Percentiles rank a stretch among this genome's conserved stretches.
phyloP scores from a whole-genome alignment of 1,140 invertebrate species.

The Bradysia coprophila region DNA sequence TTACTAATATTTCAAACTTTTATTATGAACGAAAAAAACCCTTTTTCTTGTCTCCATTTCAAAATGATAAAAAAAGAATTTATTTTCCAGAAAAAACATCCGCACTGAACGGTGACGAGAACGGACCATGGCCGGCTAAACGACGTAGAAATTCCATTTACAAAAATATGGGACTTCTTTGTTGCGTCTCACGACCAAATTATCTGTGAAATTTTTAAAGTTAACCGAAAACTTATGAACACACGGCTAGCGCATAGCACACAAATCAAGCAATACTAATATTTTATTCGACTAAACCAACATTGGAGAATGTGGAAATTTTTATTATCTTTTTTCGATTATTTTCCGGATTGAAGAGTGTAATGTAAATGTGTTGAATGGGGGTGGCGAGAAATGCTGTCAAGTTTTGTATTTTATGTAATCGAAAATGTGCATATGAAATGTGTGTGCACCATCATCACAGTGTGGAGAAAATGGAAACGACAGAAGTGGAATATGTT shows the following conservation, averaged over 20 bases:
- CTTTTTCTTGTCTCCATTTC: neutral
- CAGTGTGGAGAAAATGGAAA: too few species aligned
- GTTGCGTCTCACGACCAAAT: slow-evolving; percentile 39
- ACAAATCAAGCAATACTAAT: neutral
- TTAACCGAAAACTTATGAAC: neutral
- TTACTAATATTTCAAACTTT: neutral
- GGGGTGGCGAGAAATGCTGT: too few species aligned
- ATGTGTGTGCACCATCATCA: too few species aligned
- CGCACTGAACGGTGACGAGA: slow-evolving; percentile 31
- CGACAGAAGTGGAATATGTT: too few species aligned
- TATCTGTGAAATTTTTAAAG: slow-evolving; percentile 31
- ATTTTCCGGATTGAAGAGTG: too few species aligned
- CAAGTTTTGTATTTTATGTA: too few species aligned
- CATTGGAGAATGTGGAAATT: too few species aligned
- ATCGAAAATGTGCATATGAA: too few species aligned
- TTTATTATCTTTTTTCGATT: too few species aligned
- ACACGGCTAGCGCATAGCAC: neutral
- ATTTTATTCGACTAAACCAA: neutral
- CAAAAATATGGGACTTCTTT: slow-evolving; percentile 46
- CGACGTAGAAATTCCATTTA: slow-evolving; percentile 35
- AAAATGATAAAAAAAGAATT: too few species aligned
- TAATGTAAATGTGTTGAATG: too few species aligned
- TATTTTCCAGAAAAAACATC: slow-evolving; percentile 9
- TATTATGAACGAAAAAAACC: neutral
- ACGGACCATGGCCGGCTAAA: slow-evolving; percentile 36